Evolutionary conservation across 2,113 vertebrate genomes (phyloP).

Genomic region (Esox niger): DNA sequence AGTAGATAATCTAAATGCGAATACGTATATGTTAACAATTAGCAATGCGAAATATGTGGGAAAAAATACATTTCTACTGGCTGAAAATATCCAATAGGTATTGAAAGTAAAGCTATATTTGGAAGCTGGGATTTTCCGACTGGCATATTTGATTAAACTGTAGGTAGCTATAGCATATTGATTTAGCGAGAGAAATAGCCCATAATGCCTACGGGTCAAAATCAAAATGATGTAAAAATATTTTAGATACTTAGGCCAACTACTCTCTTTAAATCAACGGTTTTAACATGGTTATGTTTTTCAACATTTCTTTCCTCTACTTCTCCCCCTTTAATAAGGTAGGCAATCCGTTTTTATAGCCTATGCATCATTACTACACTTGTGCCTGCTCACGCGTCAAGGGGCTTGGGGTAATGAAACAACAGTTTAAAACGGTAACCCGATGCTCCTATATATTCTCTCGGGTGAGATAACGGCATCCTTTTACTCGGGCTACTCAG

Average conservation of each 20-base stretch:
- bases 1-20: background rate
- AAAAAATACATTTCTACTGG: background rate
- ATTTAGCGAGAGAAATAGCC: too few species aligned
- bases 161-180: too few species aligned
- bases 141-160: too few species aligned
- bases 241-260: background rate
- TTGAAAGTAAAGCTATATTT: too few species aligned
- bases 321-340: too few species aligned
- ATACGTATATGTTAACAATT: background rate
- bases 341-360: too few species aligned
- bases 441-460: background rate
- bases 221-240: background rate
- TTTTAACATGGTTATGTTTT: background rate
- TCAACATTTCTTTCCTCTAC: too few species aligned
- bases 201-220: too few species aligned
- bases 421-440: background rate
- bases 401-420: background rate
- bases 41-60: background rate
- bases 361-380: too few species aligned
- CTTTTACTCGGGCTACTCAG: background rate
- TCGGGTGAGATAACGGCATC: slow-evolving; percentile 5
- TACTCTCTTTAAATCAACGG: background rate
- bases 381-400: background rate
- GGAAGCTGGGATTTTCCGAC: too few species aligned
- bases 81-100: background rate